These are phyloP conservation scores for Agrochola lychnidis DNA, from an alignment of 2,888 invertebrate species.

Conservation along the genomic window DNA sequence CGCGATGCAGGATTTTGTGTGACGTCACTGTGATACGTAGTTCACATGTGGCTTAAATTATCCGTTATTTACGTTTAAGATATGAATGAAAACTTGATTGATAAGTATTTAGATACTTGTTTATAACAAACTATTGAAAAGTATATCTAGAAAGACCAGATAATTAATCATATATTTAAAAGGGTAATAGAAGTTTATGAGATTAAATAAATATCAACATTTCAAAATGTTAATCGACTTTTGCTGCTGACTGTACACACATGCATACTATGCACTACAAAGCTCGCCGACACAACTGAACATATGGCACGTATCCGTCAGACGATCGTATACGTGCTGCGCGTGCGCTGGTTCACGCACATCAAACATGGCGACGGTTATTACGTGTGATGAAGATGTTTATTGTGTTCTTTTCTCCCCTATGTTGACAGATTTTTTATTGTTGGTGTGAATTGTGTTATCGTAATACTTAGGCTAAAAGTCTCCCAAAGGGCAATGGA, in stretches of 20 bases:
- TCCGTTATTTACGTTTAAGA: no score
- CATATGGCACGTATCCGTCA: constrained; percentile 77
- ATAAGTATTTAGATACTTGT: no score
- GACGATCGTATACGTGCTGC: constrained; percentile 53
- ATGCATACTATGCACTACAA: constrained; percentile 17
- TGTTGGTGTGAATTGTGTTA: no score
- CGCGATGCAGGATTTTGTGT: no score
- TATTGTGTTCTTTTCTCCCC: neutral
- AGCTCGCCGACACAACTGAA: constrained; percentile 40
- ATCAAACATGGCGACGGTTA: constrained; percentile 34
- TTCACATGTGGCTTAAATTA: no score
- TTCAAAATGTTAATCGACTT: neutral
- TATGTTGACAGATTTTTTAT: neutral
- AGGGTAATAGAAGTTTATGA: neutral
- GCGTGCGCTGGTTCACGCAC: constrained; percentile 55
- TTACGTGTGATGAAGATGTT: constrained; percentile 3
- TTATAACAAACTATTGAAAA: no score
- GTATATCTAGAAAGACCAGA: no score
- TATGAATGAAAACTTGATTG: no score
- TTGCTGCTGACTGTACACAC: neutral
- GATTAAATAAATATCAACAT: neutral
- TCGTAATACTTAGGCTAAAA: no score
- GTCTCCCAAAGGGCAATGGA: no score
- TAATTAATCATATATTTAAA: no score
- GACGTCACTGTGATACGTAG: no score